Evolutionary conservation across 2,888 invertebrate species (phyloP).

Genomic region (Liopterus haemorrhoidalis): DNA sequence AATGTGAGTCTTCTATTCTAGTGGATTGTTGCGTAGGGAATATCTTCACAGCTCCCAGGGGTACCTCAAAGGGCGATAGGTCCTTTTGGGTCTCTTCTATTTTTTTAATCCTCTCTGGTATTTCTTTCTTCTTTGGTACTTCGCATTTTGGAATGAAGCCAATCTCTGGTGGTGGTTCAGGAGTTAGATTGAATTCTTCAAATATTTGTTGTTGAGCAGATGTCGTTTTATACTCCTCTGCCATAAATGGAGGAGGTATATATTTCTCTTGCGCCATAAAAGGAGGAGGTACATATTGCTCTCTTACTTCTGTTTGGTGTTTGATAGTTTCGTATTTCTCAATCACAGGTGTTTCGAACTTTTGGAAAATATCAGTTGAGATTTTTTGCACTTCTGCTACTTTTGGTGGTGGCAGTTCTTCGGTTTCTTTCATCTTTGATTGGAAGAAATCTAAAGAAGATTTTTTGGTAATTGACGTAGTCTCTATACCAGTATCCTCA

Average conservation of each 20-base stretch:
- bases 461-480: conserved; percentile 56
- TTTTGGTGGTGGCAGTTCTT: conserved; percentile 42
- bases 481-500: conserved; percentile 46
- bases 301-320: too few relatives aligned
- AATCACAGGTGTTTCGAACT: conserved; percentile 42
- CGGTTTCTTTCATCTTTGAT: conserved; percentile 53
- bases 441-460: conserved; percentile 63
- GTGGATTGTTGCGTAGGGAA: conserved; percentile 48
- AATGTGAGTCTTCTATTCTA: conserved; percentile 18
- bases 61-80: conserved; percentile 49
- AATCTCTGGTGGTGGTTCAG: conserved; percentile 67
- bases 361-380: conserved; percentile 44
- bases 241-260: too few relatives aligned
- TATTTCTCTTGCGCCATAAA: neutral
- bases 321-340: conserved; percentile 39
- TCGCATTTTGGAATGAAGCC: conserved; percentile 54
- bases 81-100: conserved; percentile 55
- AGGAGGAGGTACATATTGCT: conserved; percentile 9
- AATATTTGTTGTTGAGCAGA: conserved; percentile 33
- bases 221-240: too few relatives aligned
- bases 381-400: conserved; percentile 41
- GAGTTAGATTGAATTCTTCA: conserved; percentile 53
- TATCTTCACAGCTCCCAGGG: conserved; percentile 54
- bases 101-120: conserved; percentile 55
- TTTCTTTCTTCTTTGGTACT: conserved; percentile 45